Percentiles rank a stretch among this genome's conserved stretches.
Evolutionary conservation across 1,140 invertebrate species (phyloP).

Genomic region (Procambarus clarkii): DNA sequence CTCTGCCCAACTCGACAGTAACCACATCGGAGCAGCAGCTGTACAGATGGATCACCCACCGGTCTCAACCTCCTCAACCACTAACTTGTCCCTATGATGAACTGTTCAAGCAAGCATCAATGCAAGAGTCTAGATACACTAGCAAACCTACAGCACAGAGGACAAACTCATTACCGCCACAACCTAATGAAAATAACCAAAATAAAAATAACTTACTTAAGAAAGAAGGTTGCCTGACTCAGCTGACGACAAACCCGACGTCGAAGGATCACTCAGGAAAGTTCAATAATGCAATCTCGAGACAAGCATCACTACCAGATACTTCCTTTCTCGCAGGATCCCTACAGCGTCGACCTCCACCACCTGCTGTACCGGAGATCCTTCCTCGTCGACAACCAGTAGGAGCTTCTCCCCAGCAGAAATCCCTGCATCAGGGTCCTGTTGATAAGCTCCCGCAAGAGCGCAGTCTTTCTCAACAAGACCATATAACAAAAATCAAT

Average conservation of each 20-base stretch:
- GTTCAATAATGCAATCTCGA: background rate
- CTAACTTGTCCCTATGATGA: constrained; percentile 39
- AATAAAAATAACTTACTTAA: background rate
- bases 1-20: background rate
- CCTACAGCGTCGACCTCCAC: background rate
- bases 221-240: background rate
- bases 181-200: constrained; percentile 30
- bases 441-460: background rate
- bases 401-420: background rate
- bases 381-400: no score
- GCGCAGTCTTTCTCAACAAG: background rate
- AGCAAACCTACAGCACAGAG: background rate
- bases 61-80: constrained; percentile 19
- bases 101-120: constrained; percentile 27
- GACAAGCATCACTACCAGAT: background rate
- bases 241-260: background rate
- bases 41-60: constrained; percentile 42
- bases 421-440: background rate
- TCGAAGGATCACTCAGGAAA: background rate
- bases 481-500: no score
- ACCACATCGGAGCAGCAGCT: constrained; percentile 30
- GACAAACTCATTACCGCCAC: background rate
- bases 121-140: constrained; percentile 40
- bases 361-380: background rate
- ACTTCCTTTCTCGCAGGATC: background rate